phyloP scores from a whole-genome alignment of 2,113 vertebrate species.

The Pseudopipra pipra region DNA sequence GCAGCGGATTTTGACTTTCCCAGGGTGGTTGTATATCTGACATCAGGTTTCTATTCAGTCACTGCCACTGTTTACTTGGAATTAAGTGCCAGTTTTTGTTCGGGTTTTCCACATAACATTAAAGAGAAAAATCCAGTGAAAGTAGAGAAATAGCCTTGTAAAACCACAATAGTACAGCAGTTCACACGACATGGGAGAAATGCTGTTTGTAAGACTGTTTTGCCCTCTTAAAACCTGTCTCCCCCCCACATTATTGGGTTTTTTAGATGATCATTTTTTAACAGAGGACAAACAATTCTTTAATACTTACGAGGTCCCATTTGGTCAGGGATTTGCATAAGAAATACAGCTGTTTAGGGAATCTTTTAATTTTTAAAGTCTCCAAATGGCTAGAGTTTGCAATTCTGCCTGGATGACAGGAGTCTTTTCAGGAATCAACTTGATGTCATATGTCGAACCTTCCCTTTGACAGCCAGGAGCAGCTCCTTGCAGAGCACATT shows the following conservation, averaged over 20 bases:
- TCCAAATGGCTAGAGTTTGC: background rate
- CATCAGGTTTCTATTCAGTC: conserved; percentile 28
- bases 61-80: conserved; percentile 37
- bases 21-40: background rate
- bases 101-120: background rate
- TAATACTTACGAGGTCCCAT: background rate
- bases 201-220: background rate
- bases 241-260: background rate
- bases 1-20: conserved; percentile 17
- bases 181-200: background rate
- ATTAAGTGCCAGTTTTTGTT: conserved; percentile 22
- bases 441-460: background rate
- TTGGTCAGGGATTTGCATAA: background rate
- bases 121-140: background rate
- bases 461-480: background rate
- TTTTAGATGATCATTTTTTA: background rate
- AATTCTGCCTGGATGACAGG: background rate
- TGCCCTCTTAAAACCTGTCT: background rate
- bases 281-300: background rate
- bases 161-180: background rate
- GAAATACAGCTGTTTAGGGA: background rate
- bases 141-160: background rate
- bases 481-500: background rate
- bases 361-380: conserved; percentile 9
- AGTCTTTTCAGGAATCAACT: background rate